Conservation (phyloP, 2,888 invertebrate genomes). For the Eulithis prunata region DNA sequence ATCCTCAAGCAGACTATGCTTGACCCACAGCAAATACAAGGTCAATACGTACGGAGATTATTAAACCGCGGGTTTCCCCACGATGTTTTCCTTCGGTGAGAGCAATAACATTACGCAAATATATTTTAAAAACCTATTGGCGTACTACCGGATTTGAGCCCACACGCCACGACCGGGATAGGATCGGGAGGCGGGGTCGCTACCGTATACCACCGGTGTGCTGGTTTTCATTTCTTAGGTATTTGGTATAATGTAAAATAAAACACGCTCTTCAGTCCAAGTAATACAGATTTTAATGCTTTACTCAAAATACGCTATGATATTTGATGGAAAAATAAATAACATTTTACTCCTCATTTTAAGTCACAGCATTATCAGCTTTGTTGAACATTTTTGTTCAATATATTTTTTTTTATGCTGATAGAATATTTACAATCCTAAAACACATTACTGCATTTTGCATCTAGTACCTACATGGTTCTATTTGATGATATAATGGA, state of each 20-base stretch:
- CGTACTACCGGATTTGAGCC: too few species aligned
- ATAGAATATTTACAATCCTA: slow-evolving; percentile 45
- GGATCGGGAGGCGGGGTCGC: too few species aligned
- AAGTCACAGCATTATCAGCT: slow-evolving; percentile 67
- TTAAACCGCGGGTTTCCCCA: too few species aligned
- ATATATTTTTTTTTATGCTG: slow-evolving; percentile 36
- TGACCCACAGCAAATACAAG: too few species aligned
- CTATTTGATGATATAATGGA: too few species aligned
- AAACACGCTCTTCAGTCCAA: slow-evolving; percentile 58
- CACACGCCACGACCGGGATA: too few species aligned
- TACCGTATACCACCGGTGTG: too few species aligned
- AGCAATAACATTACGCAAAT: too few species aligned
- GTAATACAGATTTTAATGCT: slow-evolving; percentile 65
- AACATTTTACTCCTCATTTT: slow-evolving; percentile 55
- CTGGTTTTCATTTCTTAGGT: neutral
- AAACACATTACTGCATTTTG: slow-evolving; percentile 12
- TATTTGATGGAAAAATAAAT: slow-evolving; percentile 77
- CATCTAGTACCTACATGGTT: neutral
- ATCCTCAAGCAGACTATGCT: too few species aligned
- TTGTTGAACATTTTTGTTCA: slow-evolving; percentile 61
- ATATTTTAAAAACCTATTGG: too few species aligned
- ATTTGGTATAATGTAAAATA: slow-evolving; percentile 27
- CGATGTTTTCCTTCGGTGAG: too few species aligned
- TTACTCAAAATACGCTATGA: slow-evolving; percentile 65
- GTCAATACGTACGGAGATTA: too few species aligned